Evolutionary conservation across 2,113 vertebrate genomes (phyloP), one percentile per base, ranked within the genome.

Genomic region (Leptobrachium ailaonicum): DNA sequence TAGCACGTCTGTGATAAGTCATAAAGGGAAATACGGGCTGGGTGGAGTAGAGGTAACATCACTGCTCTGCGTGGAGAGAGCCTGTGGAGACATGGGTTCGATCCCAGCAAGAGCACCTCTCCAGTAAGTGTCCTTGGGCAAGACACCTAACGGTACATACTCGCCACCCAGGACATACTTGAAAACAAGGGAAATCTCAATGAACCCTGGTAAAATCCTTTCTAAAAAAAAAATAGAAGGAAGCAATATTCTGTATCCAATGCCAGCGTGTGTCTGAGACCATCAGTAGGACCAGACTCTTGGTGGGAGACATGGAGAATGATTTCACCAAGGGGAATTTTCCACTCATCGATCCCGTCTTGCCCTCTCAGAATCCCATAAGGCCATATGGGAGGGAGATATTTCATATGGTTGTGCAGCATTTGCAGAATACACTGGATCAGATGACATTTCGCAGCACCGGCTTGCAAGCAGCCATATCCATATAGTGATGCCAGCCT

Each of bases 331-430:
- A 8, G 47, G 78, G 71, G 71, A 73, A 74, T 74, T 80, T 80
- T 80, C 78, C 78, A 74, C 74, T 80, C 78, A 80, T 80, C 68
- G 78, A 80, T 80, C 58, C 41, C n/a, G 4, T 32, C 32, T 66
- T 71, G 44, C 20, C 44, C 78, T 68, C 71, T 60, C 70, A 53
- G 47, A 66, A 32, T 73, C 40, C 73, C 68, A 78, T 72, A 63
- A 54, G 41, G n/a, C 40, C n/a, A 62, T 41, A 79, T 44, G 70
- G 40, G 41, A 54, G 43, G 66, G 47, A 43, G 40, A 71, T 68
- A 72, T 3, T 3, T 60, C 11, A 14, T 66, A 68, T 20, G 58
- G 53, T 40, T 12, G 6, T 60, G 14, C 68, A 32, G 20, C 70
- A 54, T 71, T 45, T 32, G 41, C 13, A 54, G 45, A 50, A 50